Evolutionary conservation across 2,888 invertebrate species (phyloP).

Genomic region (Muschampia plurimacula): DNA sequence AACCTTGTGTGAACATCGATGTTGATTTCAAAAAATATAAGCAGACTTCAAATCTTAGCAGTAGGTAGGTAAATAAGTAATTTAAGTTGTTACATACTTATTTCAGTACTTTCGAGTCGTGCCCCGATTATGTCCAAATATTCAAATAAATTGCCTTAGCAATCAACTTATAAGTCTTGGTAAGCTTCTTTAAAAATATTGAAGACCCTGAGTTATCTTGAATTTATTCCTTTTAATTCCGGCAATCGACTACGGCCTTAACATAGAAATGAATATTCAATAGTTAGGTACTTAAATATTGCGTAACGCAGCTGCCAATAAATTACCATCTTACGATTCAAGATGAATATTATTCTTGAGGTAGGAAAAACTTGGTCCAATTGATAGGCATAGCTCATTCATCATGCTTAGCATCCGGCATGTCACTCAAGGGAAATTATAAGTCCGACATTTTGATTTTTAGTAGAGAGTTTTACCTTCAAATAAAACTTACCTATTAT

Average conservation of each 20-base stretch:
- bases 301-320: conserved; percentile 33
- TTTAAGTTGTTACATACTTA: too few relatives aligned
- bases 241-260: conserved; percentile 27
- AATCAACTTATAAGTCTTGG: conserved; percentile 17
- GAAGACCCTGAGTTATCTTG: conserved; percentile 19
- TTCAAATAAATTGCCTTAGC: neutral
- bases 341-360: conserved; percentile 13
- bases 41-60: too few relatives aligned
- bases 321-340: conserved; percentile 31
- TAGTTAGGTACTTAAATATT: conserved; percentile 27
- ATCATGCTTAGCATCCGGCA: conserved; percentile 12
- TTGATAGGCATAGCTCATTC: conserved; percentile 14
- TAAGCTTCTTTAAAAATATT: conserved; percentile 28
- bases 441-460: too few relatives aligned
- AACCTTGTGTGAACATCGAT: too few relatives aligned
- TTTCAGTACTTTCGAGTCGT: too few relatives aligned
- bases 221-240: conserved; percentile 37
- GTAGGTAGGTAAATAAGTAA: too few relatives aligned
- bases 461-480: too few relatives aligned
- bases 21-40: too few relatives aligned
- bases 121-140: neutral
- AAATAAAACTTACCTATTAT: too few relatives aligned
- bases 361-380: neutral
- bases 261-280: conserved; percentile 36
- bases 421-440: conserved; percentile 6